Evolutionary conservation across 1,140 invertebrate species (phyloP).

Genomic region (Bombus turneri): DNA sequence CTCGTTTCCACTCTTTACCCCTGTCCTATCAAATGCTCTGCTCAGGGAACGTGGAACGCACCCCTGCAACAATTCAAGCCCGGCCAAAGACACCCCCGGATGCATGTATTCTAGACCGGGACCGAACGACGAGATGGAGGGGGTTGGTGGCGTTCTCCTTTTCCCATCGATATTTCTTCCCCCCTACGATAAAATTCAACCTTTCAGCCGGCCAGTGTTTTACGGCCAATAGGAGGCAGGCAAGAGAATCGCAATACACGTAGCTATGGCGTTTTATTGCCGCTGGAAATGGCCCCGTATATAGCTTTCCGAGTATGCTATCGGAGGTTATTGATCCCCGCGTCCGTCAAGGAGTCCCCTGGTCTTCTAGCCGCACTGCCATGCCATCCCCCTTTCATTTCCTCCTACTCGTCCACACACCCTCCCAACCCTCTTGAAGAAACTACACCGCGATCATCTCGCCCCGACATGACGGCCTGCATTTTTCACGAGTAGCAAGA

Average conservation of each 20-base stretch:
- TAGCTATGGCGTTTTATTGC: slow-evolving; percentile 82
- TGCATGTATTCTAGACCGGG: slow-evolving; percentile 54
- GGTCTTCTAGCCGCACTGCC: slow-evolving; percentile 63
- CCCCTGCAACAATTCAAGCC: slow-evolving; percentile 50
- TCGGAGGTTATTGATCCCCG: slow-evolving; percentile 82
- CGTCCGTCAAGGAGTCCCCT: slow-evolving; percentile 80
- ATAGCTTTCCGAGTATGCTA: slow-evolving; percentile 81
- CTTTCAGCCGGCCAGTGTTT: slow-evolving; percentile 81
- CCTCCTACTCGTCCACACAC: neutral
- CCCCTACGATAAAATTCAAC: slow-evolving; percentile 80
- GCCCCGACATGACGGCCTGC: neutral
- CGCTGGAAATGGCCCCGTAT: slow-evolving; percentile 80
- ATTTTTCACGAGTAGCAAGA: slow-evolving; percentile 26
- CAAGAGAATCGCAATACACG: slow-evolving; percentile 81
- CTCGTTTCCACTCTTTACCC: slow-evolving; percentile 30
- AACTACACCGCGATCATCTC: slow-evolving; percentile 35
- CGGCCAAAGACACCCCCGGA: slow-evolving; percentile 45
- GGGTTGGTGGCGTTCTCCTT: slow-evolving; percentile 64
- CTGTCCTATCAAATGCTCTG: slow-evolving; percentile 36
- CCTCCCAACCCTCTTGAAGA: neutral
- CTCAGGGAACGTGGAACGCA: slow-evolving; percentile 21
- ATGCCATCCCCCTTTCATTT: slow-evolving; percentile 29
- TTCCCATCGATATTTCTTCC: slow-evolving; percentile 79
- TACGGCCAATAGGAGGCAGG: slow-evolving; percentile 79
- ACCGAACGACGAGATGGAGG: slow-evolving; percentile 25